A percentile compares a stretch with the other conserved stretches of the same genome.
These are phyloP conservation scores for Oncorhynchus masou DNA, from an alignment of 2,113 vertebrate species.

Conservation along the genomic window DNA sequence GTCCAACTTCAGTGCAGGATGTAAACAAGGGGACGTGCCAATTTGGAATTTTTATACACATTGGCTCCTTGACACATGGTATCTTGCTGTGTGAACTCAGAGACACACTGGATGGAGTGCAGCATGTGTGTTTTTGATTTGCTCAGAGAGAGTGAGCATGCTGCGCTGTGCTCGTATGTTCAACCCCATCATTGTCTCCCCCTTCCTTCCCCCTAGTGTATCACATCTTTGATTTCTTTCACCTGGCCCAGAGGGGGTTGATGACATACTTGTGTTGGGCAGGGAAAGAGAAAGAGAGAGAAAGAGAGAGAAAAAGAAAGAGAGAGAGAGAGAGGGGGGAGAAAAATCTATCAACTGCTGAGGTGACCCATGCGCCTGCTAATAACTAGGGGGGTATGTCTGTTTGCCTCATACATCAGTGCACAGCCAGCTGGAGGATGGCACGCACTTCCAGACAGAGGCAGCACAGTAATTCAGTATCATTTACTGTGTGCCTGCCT, in stretches of 20 bases:
- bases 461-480: neutral
- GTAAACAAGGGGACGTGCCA: constrained; percentile 69
- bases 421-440: constrained; percentile 18
- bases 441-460: constrained; percentile 8
- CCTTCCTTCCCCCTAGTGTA: constrained; percentile 7
- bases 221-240: constrained; percentile 53
- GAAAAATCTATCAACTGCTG: constrained; percentile 33
- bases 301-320: neutral
- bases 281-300: neutral
- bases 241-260: constrained; percentile 31
- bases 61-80: constrained; percentile 55
- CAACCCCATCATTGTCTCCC: neutral
- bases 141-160: constrained; percentile 27
- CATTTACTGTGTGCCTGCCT: neutral
- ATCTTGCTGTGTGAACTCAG: constrained; percentile 44
- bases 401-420: constrained; percentile 15
- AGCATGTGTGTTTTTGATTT: constrained; percentile 50
- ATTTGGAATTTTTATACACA: constrained; percentile 61
- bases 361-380: constrained; percentile 41
- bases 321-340: neutral
- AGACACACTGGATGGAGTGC: constrained; percentile 31
- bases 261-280: constrained; percentile 19
- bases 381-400: constrained; percentile 27
- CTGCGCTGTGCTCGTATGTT: constrained; percentile 46
- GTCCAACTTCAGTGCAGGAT: constrained; percentile 57